Evolutionary conservation across 2,113 vertebrate species (phyloP).

Genomic region (Plecotus auritus): DNA sequence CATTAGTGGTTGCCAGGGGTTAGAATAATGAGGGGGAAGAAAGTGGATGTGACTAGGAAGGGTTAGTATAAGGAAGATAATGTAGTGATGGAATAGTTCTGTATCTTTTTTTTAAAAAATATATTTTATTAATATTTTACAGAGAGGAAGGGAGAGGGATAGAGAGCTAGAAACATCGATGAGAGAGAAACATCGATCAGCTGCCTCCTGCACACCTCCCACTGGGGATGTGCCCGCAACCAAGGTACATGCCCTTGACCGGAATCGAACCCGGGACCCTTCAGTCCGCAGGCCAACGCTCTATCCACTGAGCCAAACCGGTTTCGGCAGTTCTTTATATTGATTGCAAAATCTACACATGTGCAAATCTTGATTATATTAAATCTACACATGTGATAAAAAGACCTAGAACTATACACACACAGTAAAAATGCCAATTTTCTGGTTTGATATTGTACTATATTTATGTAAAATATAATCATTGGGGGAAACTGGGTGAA

Average conservation of each 20-base stretch:
- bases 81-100: not conserved
- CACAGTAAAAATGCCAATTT: not conserved
- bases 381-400: not conserved
- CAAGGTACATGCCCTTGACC: too few species aligned
- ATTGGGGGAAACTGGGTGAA: not conserved
- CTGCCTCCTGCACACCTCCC: too few species aligned
- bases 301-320: too few species aligned
- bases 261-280: too few species aligned
- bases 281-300: too few species aligned
- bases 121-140: too few species aligned
- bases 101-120: too few species aligned
- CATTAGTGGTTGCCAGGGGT: not conserved
- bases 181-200: too few species aligned
- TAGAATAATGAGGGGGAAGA: not conserved
- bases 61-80: not conserved
- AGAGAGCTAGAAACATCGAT: too few species aligned
- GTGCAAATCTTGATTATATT: not conserved
- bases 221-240: too few species aligned
- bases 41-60: not conserved
- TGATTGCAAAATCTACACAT: not conserved
- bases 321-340: not conserved
- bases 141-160: too few species aligned
- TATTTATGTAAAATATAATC: slow-evolving; percentile 11
- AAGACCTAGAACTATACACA: not conserved
- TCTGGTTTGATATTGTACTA: not conserved